Percentiles rank a stretch among this genome's conserved stretches.
phyloP scores from a whole-genome alignment of 1,140 invertebrate species.

The Drosophila suzukii region DNA sequence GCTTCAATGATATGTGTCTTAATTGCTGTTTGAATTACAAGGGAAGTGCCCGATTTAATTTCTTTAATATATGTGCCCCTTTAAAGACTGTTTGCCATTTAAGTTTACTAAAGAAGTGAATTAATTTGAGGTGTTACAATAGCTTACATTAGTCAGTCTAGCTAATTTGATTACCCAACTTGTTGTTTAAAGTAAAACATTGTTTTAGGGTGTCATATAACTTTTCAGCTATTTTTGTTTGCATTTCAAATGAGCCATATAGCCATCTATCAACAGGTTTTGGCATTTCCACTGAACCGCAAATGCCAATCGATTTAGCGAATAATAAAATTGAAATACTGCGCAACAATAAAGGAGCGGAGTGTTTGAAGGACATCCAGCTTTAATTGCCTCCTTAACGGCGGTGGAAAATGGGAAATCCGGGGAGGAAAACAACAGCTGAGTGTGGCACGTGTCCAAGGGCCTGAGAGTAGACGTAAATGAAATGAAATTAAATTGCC shows the following conservation, averaged over 20 bases:
- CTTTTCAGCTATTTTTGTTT: conserved; percentile 6
- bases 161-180: not conserved
- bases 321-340: conserved; percentile 44
- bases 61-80: too few relatives aligned
- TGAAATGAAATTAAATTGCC: conserved; percentile 77
- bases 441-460: conserved; percentile 53
- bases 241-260: conserved; percentile 11
- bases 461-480: conserved; percentile 54
- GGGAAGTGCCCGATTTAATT: too few relatives aligned
- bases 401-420: conserved; percentile 6
- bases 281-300: conserved; percentile 21
- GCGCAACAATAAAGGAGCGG: conserved; percentile 2
- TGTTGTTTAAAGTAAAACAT: not conserved
- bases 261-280: conserved; percentile 56
- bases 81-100: too few relatives aligned
- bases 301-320: conserved; percentile 55
- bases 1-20: not conserved
- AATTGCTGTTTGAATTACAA: not conserved
- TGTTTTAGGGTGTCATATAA: not conserved
- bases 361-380: not conserved
- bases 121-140: too few relatives aligned
- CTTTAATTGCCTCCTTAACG: conserved; percentile 33
- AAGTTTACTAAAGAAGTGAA: too few relatives aligned
- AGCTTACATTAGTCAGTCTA: too few relatives aligned
- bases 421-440: conserved; percentile 24